phyloP scores from a whole-genome alignment of 37 sponge, comb jelly and placozoan species.

The Chondrosia reniformis region DNA sequence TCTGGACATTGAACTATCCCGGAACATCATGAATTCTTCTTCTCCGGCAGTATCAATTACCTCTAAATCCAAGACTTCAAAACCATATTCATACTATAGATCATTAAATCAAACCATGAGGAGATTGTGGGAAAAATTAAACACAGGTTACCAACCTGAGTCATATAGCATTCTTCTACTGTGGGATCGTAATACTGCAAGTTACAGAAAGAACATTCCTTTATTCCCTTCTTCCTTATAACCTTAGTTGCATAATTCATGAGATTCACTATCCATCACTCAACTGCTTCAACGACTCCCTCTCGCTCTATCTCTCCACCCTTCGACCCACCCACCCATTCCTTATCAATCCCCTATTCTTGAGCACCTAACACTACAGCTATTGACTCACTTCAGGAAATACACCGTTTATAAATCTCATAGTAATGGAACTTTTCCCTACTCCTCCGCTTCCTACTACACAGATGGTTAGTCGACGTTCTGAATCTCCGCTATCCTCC shows the following conservation, averaged over 20 bases:
- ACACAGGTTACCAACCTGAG: conserved; percentile 28
- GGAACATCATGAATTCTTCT: conserved; percentile 81
- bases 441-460: conserved; percentile 92
- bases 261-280: too few relatives aligned
- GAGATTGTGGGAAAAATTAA: not conserved
- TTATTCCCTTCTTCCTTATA: too few relatives aligned
- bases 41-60: conserved; percentile 92
- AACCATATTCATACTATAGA: conserved; percentile 64
- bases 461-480: conserved; percentile 65
- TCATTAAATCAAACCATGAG: not conserved
- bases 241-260: too few relatives aligned
- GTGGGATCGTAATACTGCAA: conserved; percentile 90
- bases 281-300: too few relatives aligned
- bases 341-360: too few relatives aligned
- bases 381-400: conserved; percentile 68
- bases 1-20: conserved; percentile 70
- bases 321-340: too few relatives aligned
- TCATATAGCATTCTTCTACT: conserved; percentile 78
- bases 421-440: conserved; percentile 86
- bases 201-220: too few relatives aligned
- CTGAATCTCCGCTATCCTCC: conserved; percentile 20
- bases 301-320: too few relatives aligned
- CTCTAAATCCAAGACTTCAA: conserved; percentile 70
- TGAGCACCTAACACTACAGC: not conserved
- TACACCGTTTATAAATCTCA: conserved; percentile 63